Evolutionary conservation across 1,140 invertebrate genomes (phyloP), one percentile per base, ranked within the genome.

Genomic region (Eciton burchellii): DNA sequence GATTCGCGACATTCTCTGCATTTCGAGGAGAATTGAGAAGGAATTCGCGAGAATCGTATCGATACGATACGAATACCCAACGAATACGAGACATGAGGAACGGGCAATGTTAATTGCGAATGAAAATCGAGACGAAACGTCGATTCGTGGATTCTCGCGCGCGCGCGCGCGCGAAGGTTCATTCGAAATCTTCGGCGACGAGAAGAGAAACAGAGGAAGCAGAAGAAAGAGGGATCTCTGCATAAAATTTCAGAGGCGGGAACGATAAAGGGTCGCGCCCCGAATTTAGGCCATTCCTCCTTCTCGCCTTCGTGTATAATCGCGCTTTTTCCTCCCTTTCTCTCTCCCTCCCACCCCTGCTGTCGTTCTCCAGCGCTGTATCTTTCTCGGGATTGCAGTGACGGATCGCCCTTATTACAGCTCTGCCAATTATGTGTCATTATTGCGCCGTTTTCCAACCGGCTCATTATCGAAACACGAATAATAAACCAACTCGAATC

Each of bases 371-470:
- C 35, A 49, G 35, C 35, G 49, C 41, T 35, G 74, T 49, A 45
- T 79, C 74, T 76, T 35, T 54, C 35, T 68, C 62, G 74, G 52
- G 49, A 79, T 79, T 63, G 49, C 74, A 63, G 63, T 79, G 68
- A 79, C 74, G 74, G 74, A 79, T 68, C 68, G 74, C 74, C 68
- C 68, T 79, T 79, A 79, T 79, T 79, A 70, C 68, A 68, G 74
- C 68, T 63, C 74, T 79, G 74, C 68, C 74, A 79, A 79, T 79
- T 79, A 79, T 79, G 68, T 79, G 68, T 79, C 63, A 79, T 79
- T 79, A 79, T 70, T 79, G 21, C 63, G 26, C 49, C 35, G 74
- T 79, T 79, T 68, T 79, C 56, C 63, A 70, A 68, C 74, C 63
- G 74, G 63, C 74, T 79, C 41, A 63, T 79, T 79, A 79, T 79